phyloP scores from a whole-genome alignment of 2,888 invertebrate species.

The Orchestes rusci region DNA sequence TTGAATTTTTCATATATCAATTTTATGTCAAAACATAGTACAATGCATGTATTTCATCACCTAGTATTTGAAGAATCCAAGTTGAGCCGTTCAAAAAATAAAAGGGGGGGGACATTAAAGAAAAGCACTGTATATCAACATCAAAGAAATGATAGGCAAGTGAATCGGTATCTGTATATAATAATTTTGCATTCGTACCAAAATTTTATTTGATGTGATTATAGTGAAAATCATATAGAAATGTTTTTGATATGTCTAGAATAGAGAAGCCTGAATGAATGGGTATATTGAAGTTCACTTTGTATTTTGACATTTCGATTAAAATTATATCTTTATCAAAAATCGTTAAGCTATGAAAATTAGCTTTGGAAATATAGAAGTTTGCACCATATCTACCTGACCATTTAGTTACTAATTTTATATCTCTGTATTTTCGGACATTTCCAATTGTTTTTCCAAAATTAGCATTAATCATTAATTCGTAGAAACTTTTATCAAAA shows the following conservation, averaged over 20 bases:
- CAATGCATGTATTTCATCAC: no score
- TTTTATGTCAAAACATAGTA: no score
- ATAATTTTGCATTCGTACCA: conserved; percentile 5
- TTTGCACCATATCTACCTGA: conserved; percentile 10
- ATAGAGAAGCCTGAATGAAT: conserved; percentile 7
- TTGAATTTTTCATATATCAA: no score
- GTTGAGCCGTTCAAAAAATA: no score
- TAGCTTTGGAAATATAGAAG: conserved; percentile 6
- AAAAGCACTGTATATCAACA: no score
- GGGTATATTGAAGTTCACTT: conserved; percentile 8
- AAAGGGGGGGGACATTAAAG: no score
- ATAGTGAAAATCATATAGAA: conserved; percentile 13
- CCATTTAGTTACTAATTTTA: conserved; percentile 12
- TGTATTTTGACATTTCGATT: conserved; percentile 5
- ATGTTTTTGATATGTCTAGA: conserved; percentile 10
- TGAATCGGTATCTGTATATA: conserved; percentile 8
- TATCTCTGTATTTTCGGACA: conserved; percentile 11
- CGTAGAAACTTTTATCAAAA: conserved; percentile 10
- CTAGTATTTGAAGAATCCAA: no score
- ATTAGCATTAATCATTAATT: conserved; percentile 10
- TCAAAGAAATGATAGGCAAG: conserved; percentile 11
- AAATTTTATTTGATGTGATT: conserved; percentile 7
- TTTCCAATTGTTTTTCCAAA: conserved; percentile 12
- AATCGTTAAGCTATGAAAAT: conserved; percentile 5
- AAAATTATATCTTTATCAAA: conserved; percentile 6